These are phyloP conservation scores for Sitobion miscanthi DNA, from an alignment of 1,140 invertebrate genomes.

Conservation along the genomic window DNA sequence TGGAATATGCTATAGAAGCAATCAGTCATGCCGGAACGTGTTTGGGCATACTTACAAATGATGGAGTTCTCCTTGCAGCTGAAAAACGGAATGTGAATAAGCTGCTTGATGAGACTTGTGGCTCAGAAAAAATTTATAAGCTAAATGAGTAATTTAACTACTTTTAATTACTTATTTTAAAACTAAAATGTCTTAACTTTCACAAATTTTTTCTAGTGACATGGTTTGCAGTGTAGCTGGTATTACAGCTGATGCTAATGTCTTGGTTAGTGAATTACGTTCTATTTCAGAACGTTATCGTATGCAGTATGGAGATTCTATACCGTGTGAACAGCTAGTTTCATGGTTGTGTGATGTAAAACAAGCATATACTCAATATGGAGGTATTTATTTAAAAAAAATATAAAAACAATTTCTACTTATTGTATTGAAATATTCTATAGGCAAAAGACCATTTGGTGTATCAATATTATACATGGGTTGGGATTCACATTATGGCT, in stretches of 20 bases:
- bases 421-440: slow-evolving; percentile 28
- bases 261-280: slow-evolving; percentile 95
- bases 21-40: slow-evolving; percentile 99
- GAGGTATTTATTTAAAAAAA: slow-evolving; percentile 70
- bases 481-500: slow-evolving; percentile 99
- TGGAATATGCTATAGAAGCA: slow-evolving; percentile 99
- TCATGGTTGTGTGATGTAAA: slow-evolving; percentile 98
- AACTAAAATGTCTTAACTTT: background rate
- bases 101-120: slow-evolving; percentile 94
- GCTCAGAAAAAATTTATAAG: slow-evolving; percentile 99
- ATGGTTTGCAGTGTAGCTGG: slow-evolving; percentile 99
- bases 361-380: slow-evolving; percentile 99
- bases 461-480: slow-evolving; percentile 99
- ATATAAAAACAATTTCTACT: too few relatives aligned
- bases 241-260: slow-evolving; percentile 99
- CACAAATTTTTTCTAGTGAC: slow-evolving; percentile 69
- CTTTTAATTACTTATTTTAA: background rate
- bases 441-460: slow-evolving; percentile 93
- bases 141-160: slow-evolving; percentile 79
- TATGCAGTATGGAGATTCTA: slow-evolving; percentile 95
- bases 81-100: slow-evolving; percentile 98
- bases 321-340: slow-evolving; percentile 98
- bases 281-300: slow-evolving; percentile 93
- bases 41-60: slow-evolving; percentile 92
- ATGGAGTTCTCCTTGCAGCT: slow-evolving; percentile 96